Conservation (phyloP, 2,797 vertebrate genomes). For the Hippopotamyrus pictus region DNA sequence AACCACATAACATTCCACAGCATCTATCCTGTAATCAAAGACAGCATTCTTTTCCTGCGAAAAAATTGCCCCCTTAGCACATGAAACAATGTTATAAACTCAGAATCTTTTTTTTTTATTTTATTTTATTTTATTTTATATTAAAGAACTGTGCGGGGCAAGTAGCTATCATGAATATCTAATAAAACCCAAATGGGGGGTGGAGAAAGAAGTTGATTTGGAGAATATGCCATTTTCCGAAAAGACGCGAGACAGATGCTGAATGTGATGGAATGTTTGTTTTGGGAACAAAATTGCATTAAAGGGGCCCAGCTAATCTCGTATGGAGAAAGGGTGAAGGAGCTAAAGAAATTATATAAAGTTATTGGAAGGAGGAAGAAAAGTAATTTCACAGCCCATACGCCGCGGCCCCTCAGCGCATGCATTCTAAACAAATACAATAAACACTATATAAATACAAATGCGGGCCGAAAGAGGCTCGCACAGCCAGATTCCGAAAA, state of each 20-base stretch:
- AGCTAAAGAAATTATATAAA: slow-evolving; percentile 29
- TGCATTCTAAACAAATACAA: slow-evolving; percentile 22
- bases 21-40: not conserved
- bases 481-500: slow-evolving; percentile 11
- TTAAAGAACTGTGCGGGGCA: not conserved
- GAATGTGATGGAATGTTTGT: slow-evolving; percentile 27
- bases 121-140: not conserved
- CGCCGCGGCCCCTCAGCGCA: not conserved
- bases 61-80: not conserved
- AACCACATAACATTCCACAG: not conserved
- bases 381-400: slow-evolving; percentile 29
- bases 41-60: not conserved
- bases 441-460: slow-evolving; percentile 17
- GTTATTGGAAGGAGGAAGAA: slow-evolving; percentile 28
- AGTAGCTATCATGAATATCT: slow-evolving; percentile 27
- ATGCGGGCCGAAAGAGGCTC: slow-evolving; percentile 16
- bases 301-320: slow-evolving; percentile 25
- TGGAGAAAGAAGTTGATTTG: slow-evolving; percentile 11
- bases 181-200: not conserved
- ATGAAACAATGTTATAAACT: slow-evolving; percentile 12
- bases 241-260: slow-evolving; percentile 12
- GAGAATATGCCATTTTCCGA: slow-evolving; percentile 25
- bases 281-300: slow-evolving; percentile 27
- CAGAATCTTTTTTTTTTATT: not conserved
- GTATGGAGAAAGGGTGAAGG: slow-evolving; percentile 18